These are phyloP conservation scores for Oxytorus armatus DNA, from an alignment of 2,888 invertebrate species.

Conservation along the genomic window DNA sequence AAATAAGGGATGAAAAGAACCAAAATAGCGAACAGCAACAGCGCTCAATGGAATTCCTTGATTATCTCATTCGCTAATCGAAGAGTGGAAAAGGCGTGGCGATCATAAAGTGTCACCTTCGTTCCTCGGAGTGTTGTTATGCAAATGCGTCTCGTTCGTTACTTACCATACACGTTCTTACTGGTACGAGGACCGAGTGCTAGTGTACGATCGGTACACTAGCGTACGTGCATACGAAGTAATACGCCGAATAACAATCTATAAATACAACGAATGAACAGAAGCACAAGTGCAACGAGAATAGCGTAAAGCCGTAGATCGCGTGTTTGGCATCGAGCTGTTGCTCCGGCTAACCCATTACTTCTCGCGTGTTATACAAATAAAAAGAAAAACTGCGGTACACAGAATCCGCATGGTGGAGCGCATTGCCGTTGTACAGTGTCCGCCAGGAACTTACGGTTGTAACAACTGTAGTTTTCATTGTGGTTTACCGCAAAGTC, in stretches of 20 bases:
- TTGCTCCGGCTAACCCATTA: constrained; percentile 54
- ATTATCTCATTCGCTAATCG: constrained; percentile 75
- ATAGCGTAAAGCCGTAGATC: constrained; percentile 60
- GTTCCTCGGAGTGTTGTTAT: constrained; percentile 71
- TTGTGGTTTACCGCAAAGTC: constrained; percentile 22
- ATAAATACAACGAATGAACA: constrained; percentile 42
- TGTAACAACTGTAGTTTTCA: constrained; percentile 21
- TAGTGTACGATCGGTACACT: constrained; percentile 64
- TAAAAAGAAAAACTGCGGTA: constrained; percentile 1
- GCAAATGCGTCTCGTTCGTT: constrained; percentile 73
- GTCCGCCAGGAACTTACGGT: constrained; percentile 20
- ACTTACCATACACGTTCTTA: constrained; percentile 66
- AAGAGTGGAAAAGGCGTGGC: constrained; percentile 71
- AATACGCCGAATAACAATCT: constrained; percentile 52
- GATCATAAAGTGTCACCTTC: constrained; percentile 73
- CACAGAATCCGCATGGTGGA: constrained; percentile 19
- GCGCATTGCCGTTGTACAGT: constrained; percentile 41
- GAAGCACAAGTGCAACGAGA: constrained; percentile 44
- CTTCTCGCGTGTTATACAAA: constrained; percentile 54
- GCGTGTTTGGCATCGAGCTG: constrained; percentile 63
- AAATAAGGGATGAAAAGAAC: neutral
- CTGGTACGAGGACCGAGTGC: constrained; percentile 59
- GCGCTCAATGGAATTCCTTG: constrained; percentile 74
- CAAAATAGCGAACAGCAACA: constrained; percentile 17
- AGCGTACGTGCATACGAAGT: constrained; percentile 7